phyloP scores from a whole-genome alignment of 2,888 invertebrate genomes.

The Thalpophila matura region DNA sequence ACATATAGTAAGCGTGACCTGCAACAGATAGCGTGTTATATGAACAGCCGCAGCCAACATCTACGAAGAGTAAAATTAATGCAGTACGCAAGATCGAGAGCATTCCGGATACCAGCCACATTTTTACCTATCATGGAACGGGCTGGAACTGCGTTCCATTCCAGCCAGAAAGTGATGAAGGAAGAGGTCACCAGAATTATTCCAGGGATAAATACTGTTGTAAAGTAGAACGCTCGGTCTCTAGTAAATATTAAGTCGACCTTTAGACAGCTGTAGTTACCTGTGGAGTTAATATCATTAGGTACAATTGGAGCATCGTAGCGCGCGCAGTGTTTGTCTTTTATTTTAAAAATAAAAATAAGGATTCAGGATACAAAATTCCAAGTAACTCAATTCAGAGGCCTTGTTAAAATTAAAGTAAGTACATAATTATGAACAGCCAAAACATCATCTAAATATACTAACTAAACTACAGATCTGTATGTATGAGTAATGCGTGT shows the following conservation, averaged over 20 bases:
- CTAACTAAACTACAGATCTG: slow-evolving; percentile 83
- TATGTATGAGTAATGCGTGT: slow-evolving; percentile 90
- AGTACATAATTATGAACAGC: slow-evolving; percentile 77
- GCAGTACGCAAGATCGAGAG: slow-evolving; percentile 83
- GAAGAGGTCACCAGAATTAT: slow-evolving; percentile 97
- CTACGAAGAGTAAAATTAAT: slow-evolving; percentile 79
- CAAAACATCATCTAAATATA: slow-evolving; percentile 73
- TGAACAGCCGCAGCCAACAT: slow-evolving; percentile 85
- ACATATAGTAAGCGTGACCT: slow-evolving; percentile 81
- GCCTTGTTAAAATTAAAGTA: slow-evolving; percentile 85
- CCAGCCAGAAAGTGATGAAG: slow-evolving; percentile 97
- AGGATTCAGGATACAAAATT: slow-evolving; percentile 79
- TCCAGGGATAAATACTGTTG: slow-evolving; percentile 97
- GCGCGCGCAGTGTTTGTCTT: slow-evolving; percentile 53
- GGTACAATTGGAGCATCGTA: slow-evolving; percentile 74
- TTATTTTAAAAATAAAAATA: slow-evolving; percentile 68
- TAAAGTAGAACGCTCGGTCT: slow-evolving; percentile 97
- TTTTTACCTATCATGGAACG: slow-evolving; percentile 96
- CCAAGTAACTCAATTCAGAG: slow-evolving; percentile 91
- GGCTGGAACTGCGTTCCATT: slow-evolving; percentile 97
- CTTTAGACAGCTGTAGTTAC: slow-evolving; percentile 97
- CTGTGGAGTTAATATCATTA: slow-evolving; percentile 90
- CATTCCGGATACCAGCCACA: slow-evolving; percentile 81
- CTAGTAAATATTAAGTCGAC: slow-evolving; percentile 96
- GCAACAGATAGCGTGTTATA: slow-evolving; percentile 84